Base-by-base conservation (phyloP, 2,113 vertebrate species). In the Lanius ludovicianus region DNA sequence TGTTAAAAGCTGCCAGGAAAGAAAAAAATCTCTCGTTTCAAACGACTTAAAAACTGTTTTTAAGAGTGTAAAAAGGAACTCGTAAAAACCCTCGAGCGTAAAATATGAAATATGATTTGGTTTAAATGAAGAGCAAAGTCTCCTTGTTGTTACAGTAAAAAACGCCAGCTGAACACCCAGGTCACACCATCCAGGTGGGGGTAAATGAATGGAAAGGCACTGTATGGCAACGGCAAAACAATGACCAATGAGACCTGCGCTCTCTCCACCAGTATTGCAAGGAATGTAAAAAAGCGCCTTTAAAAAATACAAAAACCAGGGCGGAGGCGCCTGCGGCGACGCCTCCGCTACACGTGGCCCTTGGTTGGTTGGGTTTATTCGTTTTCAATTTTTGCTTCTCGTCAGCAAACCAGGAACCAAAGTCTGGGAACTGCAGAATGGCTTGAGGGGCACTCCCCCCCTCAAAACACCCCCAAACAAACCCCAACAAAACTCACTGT, bases 81-180 rank as follows among this genome's bases (percentile, higher is more conserved):
- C 98, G 99, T 99, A 99, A 99, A 99, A 99, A 99, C 97, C 98
- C 98, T 98, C 85, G 97, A 97, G 99, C 99, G 98, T 99, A 99
- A 99, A 99, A 99, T 99, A 99, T 99, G 99, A 99, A 99, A 99
- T 99, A 99, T 99, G 99, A 99, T 99, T 99, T 98, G 98, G 98
- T 98, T 99, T 99, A 99, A 99, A 99, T 99, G 99, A 99, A 99
- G 98, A 98, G 98, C 98, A 98, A 98, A 98, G 98, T 98, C 98
- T 99, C 98, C 99, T 98, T 98, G 98, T 98, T 98, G 98, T 98
- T 98, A 98, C 99, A 99, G 99, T 99, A 99, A 99, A 99, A 99
- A 99, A 99, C 98, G 89, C 98, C 99, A 99, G 98, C 98, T 98
- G 98, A 98, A 98, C 98, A 98, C 98, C 98, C 98, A 98, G 97